Evolutionary conservation across 92 coral and sea anemone genomes (phyloP), one percentile per base, ranked within the genome.

Genomic region (Phenganax subtilis): DNA sequence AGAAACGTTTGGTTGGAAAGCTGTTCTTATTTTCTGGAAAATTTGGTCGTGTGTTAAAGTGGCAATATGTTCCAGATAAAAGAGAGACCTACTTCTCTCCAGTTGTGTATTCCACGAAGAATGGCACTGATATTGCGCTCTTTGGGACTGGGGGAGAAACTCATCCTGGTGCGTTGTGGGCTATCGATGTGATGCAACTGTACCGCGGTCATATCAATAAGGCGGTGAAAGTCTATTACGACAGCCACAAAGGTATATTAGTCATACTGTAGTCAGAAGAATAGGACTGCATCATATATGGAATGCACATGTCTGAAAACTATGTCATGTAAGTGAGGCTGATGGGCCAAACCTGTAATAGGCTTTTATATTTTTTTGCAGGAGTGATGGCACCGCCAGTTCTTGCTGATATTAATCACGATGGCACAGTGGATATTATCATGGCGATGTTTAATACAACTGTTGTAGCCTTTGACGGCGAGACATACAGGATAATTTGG

Each of bases 111-210:
- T 88, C 91, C 47, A 84, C 86, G 69, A 88, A 87, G 67, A 93
- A 96, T 86, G 97, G 96, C 31, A 75, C 83, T 20, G 97, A 96
- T 54, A 86, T 96, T 85, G 99, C 89, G 28, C 71, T 96, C 80
- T 92, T 92, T 84, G 99, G 99, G 3, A 96, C 99, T 16, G 99
- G 99, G 3, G 99, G 99, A 0, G 99, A 96, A 54, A 92, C 99
- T 16, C 99, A 96, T 44, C 89, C 96, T 51, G 98, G 99, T 14
- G 90, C 93, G 7, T 60, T 96, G 67, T 96, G 93, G 93, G 93
- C 93, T 16, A 91, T 96, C 27, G 57, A 92, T 28, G 77, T 96
- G 10, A 85, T 87, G 55, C 86, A 92, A 63, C 91, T 96, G 52
- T 92, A 85, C 76, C 88, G 85, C 37, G 99, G 99, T 12, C 55